Conservation (phyloP, 2,888 invertebrate species). For the Phyllotreta cruciferae region DNA sequence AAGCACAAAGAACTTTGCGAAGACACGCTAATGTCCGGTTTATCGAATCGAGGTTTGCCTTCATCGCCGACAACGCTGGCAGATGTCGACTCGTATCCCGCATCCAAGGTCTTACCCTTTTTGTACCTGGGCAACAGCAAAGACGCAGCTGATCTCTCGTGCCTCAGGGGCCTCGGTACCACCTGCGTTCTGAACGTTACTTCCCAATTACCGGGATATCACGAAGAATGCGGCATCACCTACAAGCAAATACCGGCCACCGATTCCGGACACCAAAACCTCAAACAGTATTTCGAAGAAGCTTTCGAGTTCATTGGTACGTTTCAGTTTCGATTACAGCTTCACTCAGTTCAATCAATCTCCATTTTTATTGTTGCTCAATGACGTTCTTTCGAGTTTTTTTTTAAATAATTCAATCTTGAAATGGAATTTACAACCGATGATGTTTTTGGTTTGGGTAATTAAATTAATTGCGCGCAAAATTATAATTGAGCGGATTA, state of each 20-base stretch:
- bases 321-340: constrained; percentile 26
- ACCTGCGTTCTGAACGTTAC: constrained; percentile 84
- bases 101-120: constrained; percentile 80
- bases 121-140: constrained; percentile 83
- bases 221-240: constrained; percentile 70
- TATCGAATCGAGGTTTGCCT: constrained; percentile 53
- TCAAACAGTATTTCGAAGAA: constrained; percentile 87
- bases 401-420: no score
- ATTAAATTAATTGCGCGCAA: no score
- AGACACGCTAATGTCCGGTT: constrained; percentile 66
- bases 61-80: constrained; percentile 60
- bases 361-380: no score
- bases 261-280: constrained; percentile 84
- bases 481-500: no score
- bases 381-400: no score
- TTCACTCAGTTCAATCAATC: no score
- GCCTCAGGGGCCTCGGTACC: constrained; percentile 71
- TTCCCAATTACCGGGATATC: constrained; percentile 75
- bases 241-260: constrained; percentile 83
- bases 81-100: constrained; percentile 77
- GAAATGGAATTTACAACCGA: no score
- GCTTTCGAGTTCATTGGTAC: constrained; percentile 87
- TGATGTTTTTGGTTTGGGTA: no score
- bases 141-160: constrained; percentile 76
- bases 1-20: constrained; percentile 77